phyloP scores from a whole-genome alignment of 2,888 invertebrate species.

The Synanthedon vespiformis region DNA sequence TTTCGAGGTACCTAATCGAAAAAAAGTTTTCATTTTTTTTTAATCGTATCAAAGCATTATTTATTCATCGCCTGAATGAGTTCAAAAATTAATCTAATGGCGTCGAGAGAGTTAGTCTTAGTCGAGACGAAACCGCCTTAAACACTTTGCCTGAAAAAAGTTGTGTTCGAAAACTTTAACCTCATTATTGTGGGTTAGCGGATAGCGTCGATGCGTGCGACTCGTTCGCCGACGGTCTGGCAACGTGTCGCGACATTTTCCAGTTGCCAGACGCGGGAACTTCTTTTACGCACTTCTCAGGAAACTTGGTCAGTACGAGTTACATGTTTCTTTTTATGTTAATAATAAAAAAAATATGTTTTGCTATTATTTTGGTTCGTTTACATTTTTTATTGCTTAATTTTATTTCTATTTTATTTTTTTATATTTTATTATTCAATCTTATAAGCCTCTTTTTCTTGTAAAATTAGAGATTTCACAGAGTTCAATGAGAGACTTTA shows the following conservation, averaged over 20 bases:
- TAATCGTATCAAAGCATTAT: not conserved
- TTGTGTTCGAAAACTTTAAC: constrained; percentile 61
- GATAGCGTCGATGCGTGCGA: constrained; percentile 15
- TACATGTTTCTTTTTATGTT: too few species aligned
- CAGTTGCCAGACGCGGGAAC: constrained; percentile 30
- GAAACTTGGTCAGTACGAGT: constrained; percentile 8
- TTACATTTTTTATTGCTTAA: too few species aligned
- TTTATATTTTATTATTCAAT: too few species aligned
- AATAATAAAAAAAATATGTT: too few species aligned
- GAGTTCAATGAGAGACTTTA: too few species aligned
- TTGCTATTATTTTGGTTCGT: too few species aligned
- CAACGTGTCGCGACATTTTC: constrained; percentile 47
- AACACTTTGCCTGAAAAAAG: not conserved
- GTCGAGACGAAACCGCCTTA: not conserved
- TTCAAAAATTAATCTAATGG: not conserved
- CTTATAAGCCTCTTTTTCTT: too few species aligned
- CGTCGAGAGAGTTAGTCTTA: not conserved
- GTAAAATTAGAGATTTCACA: too few species aligned
- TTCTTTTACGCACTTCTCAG: constrained; percentile 27
- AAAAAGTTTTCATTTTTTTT: not conserved
- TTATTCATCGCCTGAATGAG: not conserved
- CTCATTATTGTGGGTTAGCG: constrained; percentile 54
- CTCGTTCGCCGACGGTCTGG: constrained; percentile 24
- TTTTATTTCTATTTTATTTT: too few species aligned
- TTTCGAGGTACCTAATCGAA: not conserved